These are phyloP conservation scores for Thunnus thynnus DNA, from an alignment of 2,113 vertebrate species.

Conservation along the genomic window DNA sequence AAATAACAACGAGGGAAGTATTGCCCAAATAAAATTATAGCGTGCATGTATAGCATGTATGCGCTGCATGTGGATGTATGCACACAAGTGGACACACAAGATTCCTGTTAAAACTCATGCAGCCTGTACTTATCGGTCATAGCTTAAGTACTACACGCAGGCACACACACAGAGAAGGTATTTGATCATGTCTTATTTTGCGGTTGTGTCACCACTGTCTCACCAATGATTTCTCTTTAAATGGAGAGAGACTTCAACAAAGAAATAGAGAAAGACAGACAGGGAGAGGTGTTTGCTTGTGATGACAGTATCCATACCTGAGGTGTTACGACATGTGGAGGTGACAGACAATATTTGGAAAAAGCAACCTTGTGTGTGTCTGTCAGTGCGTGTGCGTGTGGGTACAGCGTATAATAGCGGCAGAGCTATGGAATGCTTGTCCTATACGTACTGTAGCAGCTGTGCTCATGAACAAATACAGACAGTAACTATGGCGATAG, in stretches of 20 bases:
- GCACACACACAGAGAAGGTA: conserved; percentile 11
- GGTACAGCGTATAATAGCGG: conserved; percentile 2
- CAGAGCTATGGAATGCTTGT: conserved; percentile 34
- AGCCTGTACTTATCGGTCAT: conserved; percentile 2
- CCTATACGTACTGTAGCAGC: conserved; percentile 2
- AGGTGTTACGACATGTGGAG: conserved; percentile 53
- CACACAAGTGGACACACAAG: too few species aligned
- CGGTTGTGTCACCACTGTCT: conserved; percentile 42
- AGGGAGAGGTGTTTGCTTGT: conserved; percentile 21
- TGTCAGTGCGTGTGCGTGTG: conserved; percentile 15
- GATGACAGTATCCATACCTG: conserved; percentile 71
- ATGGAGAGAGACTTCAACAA: conserved; percentile 30
- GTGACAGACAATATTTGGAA: conserved; percentile 56
- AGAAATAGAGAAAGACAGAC: conserved; percentile 22
- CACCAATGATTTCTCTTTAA: conserved; percentile 42
- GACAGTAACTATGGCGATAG: conserved; percentile 37
- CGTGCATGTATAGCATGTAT: too few species aligned
- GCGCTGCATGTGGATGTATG: too few species aligned
- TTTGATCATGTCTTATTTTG: conserved; percentile 36
- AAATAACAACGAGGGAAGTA: too few species aligned
- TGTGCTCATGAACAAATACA: conserved; percentile 35
- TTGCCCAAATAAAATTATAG: too few species aligned
- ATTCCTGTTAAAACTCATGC: too few species aligned
- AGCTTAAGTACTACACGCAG: conserved; percentile 17
- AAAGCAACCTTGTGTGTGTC: conserved; percentile 10